These are phyloP conservation scores for Catajapyx aquilonaris DNA, from an alignment of 1,140 invertebrate genomes.

Conservation along the genomic window DNA sequence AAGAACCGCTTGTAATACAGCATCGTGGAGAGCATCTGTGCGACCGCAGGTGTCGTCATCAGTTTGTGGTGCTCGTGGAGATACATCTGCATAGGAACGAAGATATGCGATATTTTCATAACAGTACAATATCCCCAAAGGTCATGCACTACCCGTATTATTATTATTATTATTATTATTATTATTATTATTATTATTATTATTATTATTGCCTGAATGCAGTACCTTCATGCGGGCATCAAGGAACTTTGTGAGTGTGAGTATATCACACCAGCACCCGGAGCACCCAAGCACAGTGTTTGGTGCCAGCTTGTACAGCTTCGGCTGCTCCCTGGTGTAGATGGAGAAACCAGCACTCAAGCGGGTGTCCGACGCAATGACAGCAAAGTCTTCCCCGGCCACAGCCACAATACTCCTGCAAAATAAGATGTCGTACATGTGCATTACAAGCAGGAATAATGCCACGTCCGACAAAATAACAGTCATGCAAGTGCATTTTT, in stretches of 20 bases:
- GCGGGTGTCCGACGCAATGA: slow-evolving; percentile 80
- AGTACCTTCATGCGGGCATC: slow-evolving; percentile 66
- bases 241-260: slow-evolving; percentile 71
- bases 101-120: no score
- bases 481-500: slow-evolving; percentile 6
- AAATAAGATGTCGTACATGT: no score
- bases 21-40: slow-evolving; percentile 89
- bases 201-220: no score
- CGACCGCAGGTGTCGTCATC: slow-evolving; percentile 78
- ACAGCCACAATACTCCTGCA: slow-evolving; percentile 65
- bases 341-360: slow-evolving; percentile 81
- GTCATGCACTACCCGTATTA: no score
- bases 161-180: no score
- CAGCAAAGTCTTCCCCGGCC: slow-evolving; percentile 71
- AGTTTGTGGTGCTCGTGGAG: slow-evolving; percentile 82
- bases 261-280: slow-evolving; percentile 96
- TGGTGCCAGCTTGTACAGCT: slow-evolving; percentile 55
- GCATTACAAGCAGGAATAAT: slow-evolving; percentile 2
- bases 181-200: no score
- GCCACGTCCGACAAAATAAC: background rate
- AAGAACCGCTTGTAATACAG: slow-evolving; percentile 95
- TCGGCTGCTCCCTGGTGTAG: slow-evolving; percentile 66
- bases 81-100: slow-evolving; percentile 85
- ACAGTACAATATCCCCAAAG: no score
- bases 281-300: slow-evolving; percentile 68